Evolutionary conservation across 2,797 vertebrate species (phyloP), one percentile per base, ranked within the genome.

Genomic region (Enteromius thamalakanensis): DNA sequence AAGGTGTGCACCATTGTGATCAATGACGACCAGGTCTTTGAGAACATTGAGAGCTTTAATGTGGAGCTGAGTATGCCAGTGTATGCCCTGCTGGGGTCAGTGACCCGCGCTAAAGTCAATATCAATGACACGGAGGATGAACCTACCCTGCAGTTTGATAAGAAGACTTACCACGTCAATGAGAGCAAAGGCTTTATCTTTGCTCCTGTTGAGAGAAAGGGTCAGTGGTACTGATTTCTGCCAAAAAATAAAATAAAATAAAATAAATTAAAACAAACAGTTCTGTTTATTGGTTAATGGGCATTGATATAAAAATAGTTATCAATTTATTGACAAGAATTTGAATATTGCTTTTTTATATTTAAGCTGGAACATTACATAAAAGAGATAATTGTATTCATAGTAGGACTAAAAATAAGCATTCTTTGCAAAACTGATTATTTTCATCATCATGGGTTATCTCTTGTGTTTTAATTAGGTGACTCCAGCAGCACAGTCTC

Each of bases 51-150:
- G 92, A 96, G 92, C 80, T 98, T 99, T 85, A 85, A 91, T 0
- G 95, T 99, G 90, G 97, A 98, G 92, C 96, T 99, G 77, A 98
- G 97, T 92, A 96, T 97, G 96, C 97, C 98, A 0, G 98, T 96
- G 1, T 99, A 98, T 0, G 96, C 98, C 4, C 93, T 99, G 76
- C 93, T 99, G 88, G 98, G 98, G 0, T 91, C 89, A 0, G 80
- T 95, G 91, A 97, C 95, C 0, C 93, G 86, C 0, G 95, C 96
- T 76, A 87, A 90, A 0, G 94, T 99, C 88, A 91, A 95, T 91
- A 96, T 99, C 91, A 93, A 90, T 0, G 98, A 99, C 93, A 90
- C 94, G 0, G 98, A 99, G 89, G 98, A 99, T 0, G 96, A 99
- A 76, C 97, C 98, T 26, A 96, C 94, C 0, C 91, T 99, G 90